Evolutionary conservation across 2,797 vertebrate species (phyloP), one percentile per base, ranked within the genome.

Genomic region (Lateolabrax maculatus): DNA sequence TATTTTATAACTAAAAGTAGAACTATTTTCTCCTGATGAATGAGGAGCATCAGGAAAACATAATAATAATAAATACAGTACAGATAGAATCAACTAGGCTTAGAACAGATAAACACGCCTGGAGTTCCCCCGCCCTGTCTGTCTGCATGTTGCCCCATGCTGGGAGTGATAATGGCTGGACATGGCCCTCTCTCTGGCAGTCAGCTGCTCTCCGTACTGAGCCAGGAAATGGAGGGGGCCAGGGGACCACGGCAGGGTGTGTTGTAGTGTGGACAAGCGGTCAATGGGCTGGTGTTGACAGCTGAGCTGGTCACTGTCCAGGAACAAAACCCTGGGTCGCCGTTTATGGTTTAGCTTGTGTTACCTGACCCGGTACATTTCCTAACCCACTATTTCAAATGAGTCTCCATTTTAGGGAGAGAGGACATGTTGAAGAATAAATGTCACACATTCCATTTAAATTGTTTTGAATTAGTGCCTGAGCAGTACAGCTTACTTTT

Each of bases 81-180:
- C 37, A 73, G 64, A 57, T 53, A 75, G 49, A 62, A 57, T 79
- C 69, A 31, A 25, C 39, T 7, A 56, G 63, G 87, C 75, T 88
- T 88, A 80, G 57, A 84, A 63, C 65, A 89, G 83, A 84, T 80
- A 65, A 86, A 80, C 73, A 56, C 23, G 37, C 71, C 75, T 81
- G 48, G 67, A 76, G 55, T 64, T 58, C 71, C 78, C 69, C 66
- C 48, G 1, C 83, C 80, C 81, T 81, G 65, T 77, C 88, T 78
- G 81, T 69, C 84, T 86, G 71, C 72, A 72, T 84, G 84, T 51
- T 86, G 78, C 90, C 89, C 80, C 91, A 87, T 88, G 89, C 94
- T 93, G 92, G 72, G 86, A 89, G 89, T 84, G 88, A 93, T 95
- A 93, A 94, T 94, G 75, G 87, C 90, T 87, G 86, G 87, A 93